Conservation (phyloP, 2,797 vertebrate species). For the Garrulus glandarius region DNA sequence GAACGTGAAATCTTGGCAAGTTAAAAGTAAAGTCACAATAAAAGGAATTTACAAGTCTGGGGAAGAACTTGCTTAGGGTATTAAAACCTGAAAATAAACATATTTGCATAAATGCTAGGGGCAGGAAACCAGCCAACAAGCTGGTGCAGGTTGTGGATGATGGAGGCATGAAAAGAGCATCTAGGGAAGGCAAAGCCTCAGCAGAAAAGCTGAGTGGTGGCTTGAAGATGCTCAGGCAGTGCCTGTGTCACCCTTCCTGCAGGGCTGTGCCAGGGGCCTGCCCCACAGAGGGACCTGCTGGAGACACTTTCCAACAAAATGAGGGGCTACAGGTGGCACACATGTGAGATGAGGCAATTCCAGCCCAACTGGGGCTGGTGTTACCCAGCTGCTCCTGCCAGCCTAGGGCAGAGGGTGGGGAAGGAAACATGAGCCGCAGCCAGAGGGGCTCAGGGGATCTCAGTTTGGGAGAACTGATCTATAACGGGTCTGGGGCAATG, state of each 20-base stretch:
- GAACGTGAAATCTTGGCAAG: not conserved
- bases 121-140: not conserved
- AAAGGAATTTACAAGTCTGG: not conserved
- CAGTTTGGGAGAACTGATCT: not conserved
- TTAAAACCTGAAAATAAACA: not conserved
- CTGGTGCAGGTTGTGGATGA: not conserved
- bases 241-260: not conserved
- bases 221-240: not conserved
- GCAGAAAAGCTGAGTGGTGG: not conserved
- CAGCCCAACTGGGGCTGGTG: accelerated
- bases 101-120: not conserved
- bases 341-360: accelerated
- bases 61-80: not conserved
- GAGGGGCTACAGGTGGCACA: accelerated
- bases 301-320: not conserved
- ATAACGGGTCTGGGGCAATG: not conserved
- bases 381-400: not conserved
- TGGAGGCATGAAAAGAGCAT: not conserved
- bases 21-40: not conserved
- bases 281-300: not conserved
- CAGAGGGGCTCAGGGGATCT: not conserved
- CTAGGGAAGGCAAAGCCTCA: not conserved
- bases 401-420: not conserved
- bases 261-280: accelerated
- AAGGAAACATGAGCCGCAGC: not conserved